These are phyloP conservation scores for Aphelinus certus DNA, from an alignment of 1,140 invertebrate genomes.

Conservation along the genomic window DNA sequence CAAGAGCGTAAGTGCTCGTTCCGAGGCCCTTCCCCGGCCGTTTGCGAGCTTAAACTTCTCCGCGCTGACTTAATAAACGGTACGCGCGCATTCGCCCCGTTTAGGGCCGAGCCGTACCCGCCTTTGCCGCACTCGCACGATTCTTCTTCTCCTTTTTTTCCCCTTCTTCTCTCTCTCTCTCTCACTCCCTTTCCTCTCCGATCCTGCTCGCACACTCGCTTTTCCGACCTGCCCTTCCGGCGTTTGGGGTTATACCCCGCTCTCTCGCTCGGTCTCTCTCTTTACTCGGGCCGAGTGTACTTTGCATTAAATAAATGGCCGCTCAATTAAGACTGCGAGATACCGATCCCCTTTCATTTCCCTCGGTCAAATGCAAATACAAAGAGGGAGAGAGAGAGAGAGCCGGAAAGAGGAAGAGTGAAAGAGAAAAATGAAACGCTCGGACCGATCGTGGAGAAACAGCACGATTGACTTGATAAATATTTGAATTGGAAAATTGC, in stretches of 20 bases:
- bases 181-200: constrained; percentile 5
- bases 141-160: constrained; percentile 5
- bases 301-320: constrained; percentile 38
- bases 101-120: constrained; percentile 1
- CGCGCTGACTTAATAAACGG: constrained; percentile 45
- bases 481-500: no score
- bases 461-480: no score
- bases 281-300: not conserved
- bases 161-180: constrained; percentile 3
- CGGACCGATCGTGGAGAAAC: no score
- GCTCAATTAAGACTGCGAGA: constrained; percentile 31
- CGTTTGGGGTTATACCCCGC: no score
- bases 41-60: constrained; percentile 39
- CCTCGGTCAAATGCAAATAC: no score
- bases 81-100: constrained; percentile 22
- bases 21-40: constrained; percentile 11
- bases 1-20: constrained; percentile 45
- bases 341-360: no score
- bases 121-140: not conserved
- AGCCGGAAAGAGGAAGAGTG: no score
- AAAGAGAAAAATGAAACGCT: no score
- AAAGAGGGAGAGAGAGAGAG: no score
- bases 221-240: no score
- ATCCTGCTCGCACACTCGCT: not conserved
- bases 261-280: no score